Base-by-base conservation (phyloP, 2,888 invertebrate species). In the Chrysomela aeneicollis region DNA sequence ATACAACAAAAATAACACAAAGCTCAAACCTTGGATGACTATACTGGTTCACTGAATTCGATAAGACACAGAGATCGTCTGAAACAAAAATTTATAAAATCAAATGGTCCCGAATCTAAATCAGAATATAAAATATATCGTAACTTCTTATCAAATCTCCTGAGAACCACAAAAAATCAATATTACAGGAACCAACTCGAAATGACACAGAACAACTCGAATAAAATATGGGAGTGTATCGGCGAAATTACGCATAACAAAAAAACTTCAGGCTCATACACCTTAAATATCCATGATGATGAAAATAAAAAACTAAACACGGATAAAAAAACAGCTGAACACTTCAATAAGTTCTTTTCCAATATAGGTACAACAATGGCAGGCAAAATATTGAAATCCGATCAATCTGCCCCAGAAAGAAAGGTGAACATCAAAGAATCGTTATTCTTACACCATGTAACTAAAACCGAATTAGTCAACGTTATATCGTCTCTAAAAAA, bases 201-300 rank as follows among this genome's bases (percentile, higher is more conserved):
- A 26, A 10, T 52, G 15, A 19, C 50, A 21, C 30, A 51, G 30
- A 51, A 51, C 15, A 51, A 51, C 15, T 26, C 26, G 3, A 51
- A 51, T 19, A 51, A 51, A 51, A 51, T 53, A 53, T 53, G 53
- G 53, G 18, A 53, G 18, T 30, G 53, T 32, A 53, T 53, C 32
- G 19, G 32, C 30, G 35, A 53, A 32, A 53, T 53, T 2, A 53
- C 53, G 18, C 8, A 53, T 22, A 32, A 12, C 18, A 18, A 53
- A 19, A n/a, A 51, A n/a, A 30, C 32, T 8, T 53, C 18, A 53
- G 53, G 30, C 35, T 53, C 32, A 32, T 12, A 35, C 53, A 53
- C 30, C 22, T 53, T 17, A 30, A 32, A 32, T 19, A 47, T 18
- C 47, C 47, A 47, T 19, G 53, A 32, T 32, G 53, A 53, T 53